Base-by-base conservation (phyloP, 2,888 invertebrate genomes). In the Pristionchus maxplancki region DNA sequence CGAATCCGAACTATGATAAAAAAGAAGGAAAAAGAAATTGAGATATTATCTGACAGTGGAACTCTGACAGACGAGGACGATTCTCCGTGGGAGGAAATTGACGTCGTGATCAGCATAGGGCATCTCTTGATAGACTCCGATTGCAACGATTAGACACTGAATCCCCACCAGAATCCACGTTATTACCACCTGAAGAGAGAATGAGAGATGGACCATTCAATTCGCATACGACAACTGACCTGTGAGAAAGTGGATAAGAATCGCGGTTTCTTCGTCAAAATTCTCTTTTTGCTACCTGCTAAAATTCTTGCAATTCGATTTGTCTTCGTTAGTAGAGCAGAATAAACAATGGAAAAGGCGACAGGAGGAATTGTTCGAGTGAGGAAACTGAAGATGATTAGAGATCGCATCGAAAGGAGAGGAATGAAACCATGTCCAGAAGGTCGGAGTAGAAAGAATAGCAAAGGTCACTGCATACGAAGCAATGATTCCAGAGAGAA, bases 311-410 rank as follows among this genome's bases (percentile, higher is more conserved):
- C 97, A 91, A 99, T 99, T 87, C 99, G 96, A 95, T 98, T 99
- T 20, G 99, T 99, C 96, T 99, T 99, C 84, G 99, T 99, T 88
- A 99, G 96, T 48, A 99, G 96, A 0, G 99, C 98, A 0, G 98
- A 98, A 95, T 99, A 99, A 67, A 99, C 98, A 82, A 99, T 97
- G 0, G 98, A 97, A 96, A 99, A 99, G 94, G 98, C 97, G 95
- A 98, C 97, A 4, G 92, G 92, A 37, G 92, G 92, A 64, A 91
- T 90, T 34, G 98, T 96, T 58, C 98, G 97, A 94, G 98, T 96
- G 13, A 98, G 96, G 92, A 97, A 96, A 95, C 98, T 87, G 37
- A 31, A 87, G 31, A 48, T 1, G 24, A 50, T 31, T 50, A 50
- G 4, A 28, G 4, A 50, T 17, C 71, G 0, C 3, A 97, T 34